Evolutionary conservation across 1,140 invertebrate genomes (phyloP), one percentile per base, ranked within the genome.

Genomic region (Caerostris darwini): DNA sequence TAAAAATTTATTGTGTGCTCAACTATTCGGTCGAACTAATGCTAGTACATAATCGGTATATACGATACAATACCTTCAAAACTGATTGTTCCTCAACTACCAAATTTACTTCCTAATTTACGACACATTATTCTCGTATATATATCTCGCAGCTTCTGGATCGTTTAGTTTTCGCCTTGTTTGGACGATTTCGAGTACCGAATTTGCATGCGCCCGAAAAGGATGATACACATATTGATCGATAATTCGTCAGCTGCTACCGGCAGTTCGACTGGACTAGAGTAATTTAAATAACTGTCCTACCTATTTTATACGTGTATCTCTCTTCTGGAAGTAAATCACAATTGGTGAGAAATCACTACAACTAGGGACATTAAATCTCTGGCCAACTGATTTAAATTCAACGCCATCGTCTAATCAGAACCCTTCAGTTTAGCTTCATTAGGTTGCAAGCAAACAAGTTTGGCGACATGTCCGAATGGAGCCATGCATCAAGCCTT

Each of bases 391-490:
- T 90, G 89, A 81, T 90, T 90, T 81, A 90, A 90, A 90, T 81
- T 90, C 89, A 34, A 81, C 34, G 89, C n/a, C 89, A 58, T 67
- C 19, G 89, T 58, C 69, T 71, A 71, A 90, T 90, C 89, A 90
- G 89, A 81, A 81, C 57, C 89, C 77, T 58, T 90, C 89, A 77
- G 54, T 77, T 77, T 77, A 90, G 81, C 89, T 90, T 90, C 89
- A 90, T 90, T 90, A 90, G 71, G 19, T 34, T 10, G 69, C 56
- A 10, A 8, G 61, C 64, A 90, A 90, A 90, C 89, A 90, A 90
- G 89, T n/a, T 53, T n/a, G 81, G 58, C 69, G 89, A 90, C 89
- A 90, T 54, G 54, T 81, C n/a, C 81, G 81, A 90, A 90, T 81
- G 89, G n/a, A 54, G n/a, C 7, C 69, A 90, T 90, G 69, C 7